These are phyloP conservation scores for Gavia stellata DNA, from an alignment of 2,113 vertebrate species.

Conservation along the genomic window DNA sequence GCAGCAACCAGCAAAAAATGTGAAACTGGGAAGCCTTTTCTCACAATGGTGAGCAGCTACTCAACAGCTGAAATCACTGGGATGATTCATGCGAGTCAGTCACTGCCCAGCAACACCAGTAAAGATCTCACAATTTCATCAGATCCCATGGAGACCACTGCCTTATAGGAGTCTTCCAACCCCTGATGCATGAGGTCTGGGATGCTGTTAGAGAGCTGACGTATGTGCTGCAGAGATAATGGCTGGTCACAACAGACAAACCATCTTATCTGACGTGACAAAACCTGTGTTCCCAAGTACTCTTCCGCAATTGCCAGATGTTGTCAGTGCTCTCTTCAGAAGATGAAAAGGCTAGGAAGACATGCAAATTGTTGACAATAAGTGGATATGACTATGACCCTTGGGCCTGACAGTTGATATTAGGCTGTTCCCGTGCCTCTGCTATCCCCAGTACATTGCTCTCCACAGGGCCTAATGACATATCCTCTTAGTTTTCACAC, in stretches of 20 bases:
- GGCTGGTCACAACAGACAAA: background rate
- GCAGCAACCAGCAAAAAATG: background rate
- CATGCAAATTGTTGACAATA: background rate
- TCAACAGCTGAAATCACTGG: background rate
- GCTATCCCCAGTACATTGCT: background rate
- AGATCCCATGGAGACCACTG: background rate
- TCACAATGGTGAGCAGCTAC: background rate
- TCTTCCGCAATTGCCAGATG: background rate
- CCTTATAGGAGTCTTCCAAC: background rate
- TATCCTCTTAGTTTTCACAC: background rate
- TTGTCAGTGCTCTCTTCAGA: background rate
- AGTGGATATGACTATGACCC: slow-evolving; percentile 20
- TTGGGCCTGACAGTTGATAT: background rate
- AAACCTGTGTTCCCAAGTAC: background rate
- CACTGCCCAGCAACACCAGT: background rate
- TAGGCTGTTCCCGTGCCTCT: background rate
- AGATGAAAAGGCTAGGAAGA: background rate
- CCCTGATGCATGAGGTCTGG: background rate
- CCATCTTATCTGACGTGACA: background rate
- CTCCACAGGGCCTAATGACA: background rate
- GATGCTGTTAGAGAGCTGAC: background rate
- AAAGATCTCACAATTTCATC: background rate
- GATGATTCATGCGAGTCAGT: background rate
- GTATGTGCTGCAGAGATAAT: background rate
- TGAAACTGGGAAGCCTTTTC: background rate